A percentile compares a stretch with the other conserved stretches of the same genome.
These are phyloP conservation scores for Troides aeacus DNA, from an alignment of 2,888 invertebrate species.

Conservation along the genomic window DNA sequence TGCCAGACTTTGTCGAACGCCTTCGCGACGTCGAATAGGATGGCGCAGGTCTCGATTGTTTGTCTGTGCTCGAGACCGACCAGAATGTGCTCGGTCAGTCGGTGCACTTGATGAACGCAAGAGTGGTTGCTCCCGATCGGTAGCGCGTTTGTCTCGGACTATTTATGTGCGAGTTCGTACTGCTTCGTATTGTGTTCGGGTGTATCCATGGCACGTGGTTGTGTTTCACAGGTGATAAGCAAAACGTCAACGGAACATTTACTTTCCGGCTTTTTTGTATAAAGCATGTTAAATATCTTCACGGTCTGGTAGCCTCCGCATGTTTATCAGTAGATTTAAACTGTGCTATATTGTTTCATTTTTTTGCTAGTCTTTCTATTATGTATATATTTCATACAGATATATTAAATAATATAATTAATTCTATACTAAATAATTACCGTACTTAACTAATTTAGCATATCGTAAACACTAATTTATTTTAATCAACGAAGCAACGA, in stretches of 20 bases:
- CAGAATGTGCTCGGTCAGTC: too few relatives aligned
- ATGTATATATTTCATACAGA: too few relatives aligned
- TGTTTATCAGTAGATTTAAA: slow-evolving; percentile 7
- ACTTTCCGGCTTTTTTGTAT: slow-evolving; percentile 29
- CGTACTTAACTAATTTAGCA: neutral
- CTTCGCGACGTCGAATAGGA: too few relatives aligned
- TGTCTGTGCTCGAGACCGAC: too few relatives aligned
- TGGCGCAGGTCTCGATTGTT: too few relatives aligned
- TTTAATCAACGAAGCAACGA: neutral
- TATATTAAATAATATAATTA: neutral
- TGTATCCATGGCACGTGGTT: slow-evolving; percentile 66
- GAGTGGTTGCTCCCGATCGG: slow-evolving; percentile 29
- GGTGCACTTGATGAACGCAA: too few relatives aligned
- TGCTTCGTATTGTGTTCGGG: slow-evolving; percentile 53
- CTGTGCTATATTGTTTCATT: neutral
- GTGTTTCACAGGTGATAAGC: slow-evolving; percentile 54
- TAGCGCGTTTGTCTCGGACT: slow-evolving; percentile 55
- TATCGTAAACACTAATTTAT: neutral
- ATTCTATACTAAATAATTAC: neutral
- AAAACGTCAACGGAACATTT: slow-evolving; percentile 26
- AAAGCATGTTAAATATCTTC: slow-evolving; percentile 3
- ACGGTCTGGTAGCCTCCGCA: neutral
- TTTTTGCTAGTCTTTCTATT: neutral
- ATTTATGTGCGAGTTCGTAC: slow-evolving; percentile 61
- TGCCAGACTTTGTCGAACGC: too few relatives aligned